Conservation (phyloP, 2,888 invertebrate genomes). For the Diarsia dahlii region DNA sequence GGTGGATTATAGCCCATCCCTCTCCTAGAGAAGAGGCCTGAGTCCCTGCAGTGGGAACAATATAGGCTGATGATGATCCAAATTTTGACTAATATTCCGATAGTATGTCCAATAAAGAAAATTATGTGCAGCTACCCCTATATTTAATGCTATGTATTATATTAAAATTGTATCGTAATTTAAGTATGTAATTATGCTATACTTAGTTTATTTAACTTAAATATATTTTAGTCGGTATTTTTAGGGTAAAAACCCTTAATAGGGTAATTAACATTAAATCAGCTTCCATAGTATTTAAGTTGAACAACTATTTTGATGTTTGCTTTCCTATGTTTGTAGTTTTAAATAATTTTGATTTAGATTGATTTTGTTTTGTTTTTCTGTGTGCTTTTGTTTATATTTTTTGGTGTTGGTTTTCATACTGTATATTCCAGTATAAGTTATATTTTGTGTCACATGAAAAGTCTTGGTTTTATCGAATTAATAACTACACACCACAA, state of each 20-base stretch:
- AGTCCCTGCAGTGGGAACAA: too few relatives aligned
- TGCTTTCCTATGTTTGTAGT: conserved; percentile 26
- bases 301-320: conserved; percentile 8
- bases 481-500: not conserved
- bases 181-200: conserved; percentile 37
- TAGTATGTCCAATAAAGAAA: conserved; percentile 28
- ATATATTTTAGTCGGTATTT: conserved; percentile 11
- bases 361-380: conserved; percentile 28
- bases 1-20: too few relatives aligned
- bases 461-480: not conserved
- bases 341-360: conserved; percentile 2
- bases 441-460: conserved; percentile 29
- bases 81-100: not conserved
- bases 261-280: conserved; percentile 33
- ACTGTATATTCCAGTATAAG: conserved; percentile 6
- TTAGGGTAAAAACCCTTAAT: conserved; percentile 21
- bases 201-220: conserved; percentile 31
- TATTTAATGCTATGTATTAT: conserved; percentile 36
- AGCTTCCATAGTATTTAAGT: conserved; percentile 11
- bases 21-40: too few relatives aligned
- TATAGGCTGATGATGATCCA: too few relatives aligned
- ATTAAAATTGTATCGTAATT: conserved; percentile 18
- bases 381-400: conserved; percentile 46
- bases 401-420: conserved; percentile 37
- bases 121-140: not conserved